A percentile compares a stretch with the other conserved stretches of the same genome.
Conservation (phyloP, 2,797 vertebrate species). For the Halcyon chelicuti region DNA sequence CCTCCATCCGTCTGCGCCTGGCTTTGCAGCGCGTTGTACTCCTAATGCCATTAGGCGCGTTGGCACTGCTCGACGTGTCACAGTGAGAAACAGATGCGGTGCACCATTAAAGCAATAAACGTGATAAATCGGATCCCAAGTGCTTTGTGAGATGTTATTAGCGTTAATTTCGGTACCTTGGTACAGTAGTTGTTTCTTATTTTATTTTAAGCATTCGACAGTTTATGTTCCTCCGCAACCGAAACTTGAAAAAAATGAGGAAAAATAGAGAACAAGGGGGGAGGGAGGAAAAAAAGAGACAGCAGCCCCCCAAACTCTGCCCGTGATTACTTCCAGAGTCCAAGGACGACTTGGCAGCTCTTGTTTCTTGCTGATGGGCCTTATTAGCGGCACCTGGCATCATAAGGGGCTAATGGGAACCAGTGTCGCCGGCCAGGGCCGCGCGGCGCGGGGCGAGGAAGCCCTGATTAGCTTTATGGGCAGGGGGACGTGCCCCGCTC, state of each 20-base stretch:
- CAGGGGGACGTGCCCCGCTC: constrained; percentile 86
- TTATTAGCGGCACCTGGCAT: constrained; percentile 92
- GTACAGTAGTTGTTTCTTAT: constrained; percentile 53
- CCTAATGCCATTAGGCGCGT: constrained; percentile 60
- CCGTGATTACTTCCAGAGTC: constrained; percentile 88
- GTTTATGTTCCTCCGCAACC: not conserved
- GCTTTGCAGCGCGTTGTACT: constrained; percentile 36
- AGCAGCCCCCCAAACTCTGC: constrained; percentile 16
- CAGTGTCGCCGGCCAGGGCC: constrained; percentile 77
- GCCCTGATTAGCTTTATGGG: constrained; percentile 92
- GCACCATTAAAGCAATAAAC: constrained; percentile 56
- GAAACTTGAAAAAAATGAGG: not conserved
- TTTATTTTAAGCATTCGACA: constrained; percentile 39
- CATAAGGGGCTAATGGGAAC: constrained; percentile 86
- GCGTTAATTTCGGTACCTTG: constrained; percentile 65
- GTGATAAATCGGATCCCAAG: constrained; percentile 63
- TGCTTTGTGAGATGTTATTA: constrained; percentile 50
- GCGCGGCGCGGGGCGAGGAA: constrained; percentile 78
- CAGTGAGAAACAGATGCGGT: constrained; percentile 77
- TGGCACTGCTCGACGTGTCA: constrained; percentile 51
- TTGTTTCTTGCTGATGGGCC: constrained; percentile 81
- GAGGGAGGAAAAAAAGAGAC: not conserved
- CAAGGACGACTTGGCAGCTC: constrained; percentile 76
- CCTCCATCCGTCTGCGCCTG: constrained; percentile 2
- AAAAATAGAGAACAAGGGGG: not conserved